phyloP scores from a whole-genome alignment of 2,888 invertebrate species.

The Seira sanloemensis region DNA sequence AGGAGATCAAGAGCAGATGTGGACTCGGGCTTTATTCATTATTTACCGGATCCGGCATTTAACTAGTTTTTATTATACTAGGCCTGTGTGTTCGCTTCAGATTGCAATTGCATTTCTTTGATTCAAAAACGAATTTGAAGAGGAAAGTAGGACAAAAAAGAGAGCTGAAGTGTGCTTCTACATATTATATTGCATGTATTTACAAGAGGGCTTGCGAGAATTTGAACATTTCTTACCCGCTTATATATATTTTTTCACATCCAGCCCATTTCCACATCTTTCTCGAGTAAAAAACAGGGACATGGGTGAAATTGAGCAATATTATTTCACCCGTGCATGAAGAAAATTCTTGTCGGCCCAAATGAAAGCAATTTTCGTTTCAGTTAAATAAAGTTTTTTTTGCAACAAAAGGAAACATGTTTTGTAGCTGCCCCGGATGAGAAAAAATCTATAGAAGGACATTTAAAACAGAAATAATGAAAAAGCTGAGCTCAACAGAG shows the following conservation, averaged over 20 bases:
- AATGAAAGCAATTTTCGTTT: constrained; percentile 16
- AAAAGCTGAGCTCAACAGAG: too few relatives aligned
- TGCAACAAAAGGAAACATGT: background rate
- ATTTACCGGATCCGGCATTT: constrained; percentile 14
- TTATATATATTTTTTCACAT: background rate
- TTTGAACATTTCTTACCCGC: background rate
- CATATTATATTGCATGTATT: background rate
- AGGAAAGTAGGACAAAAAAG: constrained; percentile 17
- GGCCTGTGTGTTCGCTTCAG: too few relatives aligned
- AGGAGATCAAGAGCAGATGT: constrained; percentile 15
- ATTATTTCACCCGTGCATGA: constrained; percentile 17
- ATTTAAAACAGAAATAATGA: background rate
- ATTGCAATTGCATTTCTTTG: constrained; percentile 20
- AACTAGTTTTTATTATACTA: constrained; percentile 11
- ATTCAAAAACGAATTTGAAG: background rate
- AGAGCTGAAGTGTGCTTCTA: background rate
- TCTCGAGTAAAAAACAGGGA: background rate
- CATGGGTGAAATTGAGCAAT: constrained; percentile 14
- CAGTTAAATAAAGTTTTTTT: too few relatives aligned
- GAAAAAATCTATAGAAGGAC: background rate
- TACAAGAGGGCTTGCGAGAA: background rate
- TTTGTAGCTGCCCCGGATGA: too few relatives aligned
- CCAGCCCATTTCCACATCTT: constrained; percentile 9
- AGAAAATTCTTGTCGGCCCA: background rate
- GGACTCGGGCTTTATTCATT: constrained; percentile 16